Base-by-base conservation (phyloP, 1,140 invertebrate species). In the Bombus haemorrhoidalis region DNA sequence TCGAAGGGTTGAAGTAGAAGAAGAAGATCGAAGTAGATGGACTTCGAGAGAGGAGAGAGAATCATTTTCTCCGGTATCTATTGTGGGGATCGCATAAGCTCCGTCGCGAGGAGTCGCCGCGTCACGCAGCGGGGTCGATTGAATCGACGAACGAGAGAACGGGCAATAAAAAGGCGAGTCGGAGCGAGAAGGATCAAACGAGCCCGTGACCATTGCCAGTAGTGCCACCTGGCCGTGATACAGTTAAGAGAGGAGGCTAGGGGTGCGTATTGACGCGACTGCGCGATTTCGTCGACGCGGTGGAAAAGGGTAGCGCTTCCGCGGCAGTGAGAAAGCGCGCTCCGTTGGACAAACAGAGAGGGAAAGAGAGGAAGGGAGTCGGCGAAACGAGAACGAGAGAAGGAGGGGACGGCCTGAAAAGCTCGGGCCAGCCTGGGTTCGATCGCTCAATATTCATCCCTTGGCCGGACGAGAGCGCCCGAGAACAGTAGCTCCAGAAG, bases 371-470 rank as follows among this genome's bases (percentile, higher is more conserved):
- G 68, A 47, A 64, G 32, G 72, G 32, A 59, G 25, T 43, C 13
- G n/a, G 9, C 9, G 76, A 53, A 82, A 85, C 78, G 43, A 59
- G 86, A 86, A 87, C 87, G 74, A 47, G 53, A 41, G 68, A 66
- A 66, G 81, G 81, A 78, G 87, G 78, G 82, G 80, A 73, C 84
- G 82, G 74, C 76, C 77, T 79, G 89, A 88, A 87, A 86, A 90
- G 89, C 82, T 86, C 90, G 88, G 92, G 89, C 91, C 90, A 89
- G 82, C 81, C 87, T 79, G 64, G 89, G 90, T 92, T 93, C 90
- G 92, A 94, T 93, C 94, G 94, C 91, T 94, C 93, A 94, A 94
- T 94, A 94, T 94, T 93, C 94, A 94, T 93, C 94, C 94, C 94
- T 93, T 91, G 92, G 91, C 89, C 82, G 83, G 74, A 87, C 86